A percentile compares a stretch with the other conserved stretches of the same genome.
phyloP scores from a whole-genome alignment of 2,113 vertebrate species.

The Equus quagga region DNA sequence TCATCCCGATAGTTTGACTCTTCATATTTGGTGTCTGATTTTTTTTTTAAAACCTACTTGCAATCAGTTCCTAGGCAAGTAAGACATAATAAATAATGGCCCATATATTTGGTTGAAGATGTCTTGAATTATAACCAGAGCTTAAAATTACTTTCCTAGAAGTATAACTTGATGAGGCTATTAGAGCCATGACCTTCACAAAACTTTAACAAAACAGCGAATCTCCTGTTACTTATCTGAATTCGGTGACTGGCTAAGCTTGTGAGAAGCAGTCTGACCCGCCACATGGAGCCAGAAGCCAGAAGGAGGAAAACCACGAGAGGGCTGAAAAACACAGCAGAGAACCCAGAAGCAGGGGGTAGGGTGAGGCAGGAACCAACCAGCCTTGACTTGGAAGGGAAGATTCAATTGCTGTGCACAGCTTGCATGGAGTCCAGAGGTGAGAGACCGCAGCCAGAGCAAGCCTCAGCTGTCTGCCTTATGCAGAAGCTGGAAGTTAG shows the following conservation, averaged over 20 bases:
- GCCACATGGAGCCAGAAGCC: background rate
- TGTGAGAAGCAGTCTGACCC: background rate
- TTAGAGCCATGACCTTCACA: background rate
- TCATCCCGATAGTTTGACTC: slow-evolving; percentile 60
- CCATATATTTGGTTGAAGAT: slow-evolving; percentile 67
- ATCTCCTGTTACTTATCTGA: background rate
- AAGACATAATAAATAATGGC: slow-evolving; percentile 76
- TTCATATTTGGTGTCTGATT: slow-evolving; percentile 67
- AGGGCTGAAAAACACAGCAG: background rate
- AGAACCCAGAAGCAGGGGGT: background rate
- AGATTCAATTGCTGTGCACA: background rate
- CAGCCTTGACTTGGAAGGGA: background rate
- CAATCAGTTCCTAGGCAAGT: slow-evolving; percentile 61
- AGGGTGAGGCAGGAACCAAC: background rate
- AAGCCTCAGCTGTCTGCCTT: background rate
- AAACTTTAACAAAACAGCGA: background rate
- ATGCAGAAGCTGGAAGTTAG: background rate
- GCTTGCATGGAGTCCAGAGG: background rate
- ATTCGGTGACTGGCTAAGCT: background rate
- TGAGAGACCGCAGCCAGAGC: background rate
- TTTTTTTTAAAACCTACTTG: slow-evolving; percentile 57
- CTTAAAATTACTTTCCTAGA: slow-evolving; percentile 75
- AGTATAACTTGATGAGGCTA: background rate
- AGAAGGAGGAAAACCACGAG: slow-evolving; percentile 46
- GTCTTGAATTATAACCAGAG: slow-evolving; percentile 75